These are phyloP conservation scores for Psammodynastes pulverulentus DNA, from an alignment of 2,113 vertebrate species.

Conservation along the genomic window DNA sequence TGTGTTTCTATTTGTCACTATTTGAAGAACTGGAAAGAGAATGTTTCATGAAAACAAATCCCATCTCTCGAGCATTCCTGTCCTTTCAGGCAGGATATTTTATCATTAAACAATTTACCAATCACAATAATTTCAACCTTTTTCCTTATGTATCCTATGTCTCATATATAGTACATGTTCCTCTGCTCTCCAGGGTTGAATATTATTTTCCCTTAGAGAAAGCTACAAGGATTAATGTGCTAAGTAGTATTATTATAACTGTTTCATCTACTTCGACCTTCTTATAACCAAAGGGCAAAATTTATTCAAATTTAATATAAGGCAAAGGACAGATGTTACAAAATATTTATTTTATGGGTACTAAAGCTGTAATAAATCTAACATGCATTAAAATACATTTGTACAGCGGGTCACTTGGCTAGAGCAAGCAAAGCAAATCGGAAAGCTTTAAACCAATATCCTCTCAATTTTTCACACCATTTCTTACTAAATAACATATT, in stretches of 20 bases:
- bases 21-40: neutral
- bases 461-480: slow-evolving; percentile 10
- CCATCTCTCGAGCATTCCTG: slow-evolving; percentile 3
- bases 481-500: slow-evolving; percentile 39
- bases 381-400: slow-evolving; percentile 41
- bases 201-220: slow-evolving; percentile 51
- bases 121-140: slow-evolving; percentile 10
- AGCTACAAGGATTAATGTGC: slow-evolving; percentile 49
- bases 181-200: slow-evolving; percentile 18
- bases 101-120: slow-evolving; percentile 42
- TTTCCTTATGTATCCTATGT: slow-evolving; percentile 29
- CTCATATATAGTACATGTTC: slow-evolving; percentile 21
- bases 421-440: slow-evolving; percentile 27
- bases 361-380: slow-evolving; percentile 42
- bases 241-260: slow-evolving; percentile 52
- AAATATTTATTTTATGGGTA: slow-evolving; percentile 49
- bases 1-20: slow-evolving; percentile 3
- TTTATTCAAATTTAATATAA: slow-evolving; percentile 53
- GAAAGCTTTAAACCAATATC: slow-evolving; percentile 26
- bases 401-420: slow-evolving; percentile 32
- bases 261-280: slow-evolving; percentile 50
- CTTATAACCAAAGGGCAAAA: slow-evolving; percentile 54
- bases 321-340: slow-evolving; percentile 42
- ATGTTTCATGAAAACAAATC: neutral
- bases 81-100: slow-evolving; percentile 26